Base-by-base conservation (phyloP, 1,140 invertebrate species). In the Zaprionus vittiger region DNA sequence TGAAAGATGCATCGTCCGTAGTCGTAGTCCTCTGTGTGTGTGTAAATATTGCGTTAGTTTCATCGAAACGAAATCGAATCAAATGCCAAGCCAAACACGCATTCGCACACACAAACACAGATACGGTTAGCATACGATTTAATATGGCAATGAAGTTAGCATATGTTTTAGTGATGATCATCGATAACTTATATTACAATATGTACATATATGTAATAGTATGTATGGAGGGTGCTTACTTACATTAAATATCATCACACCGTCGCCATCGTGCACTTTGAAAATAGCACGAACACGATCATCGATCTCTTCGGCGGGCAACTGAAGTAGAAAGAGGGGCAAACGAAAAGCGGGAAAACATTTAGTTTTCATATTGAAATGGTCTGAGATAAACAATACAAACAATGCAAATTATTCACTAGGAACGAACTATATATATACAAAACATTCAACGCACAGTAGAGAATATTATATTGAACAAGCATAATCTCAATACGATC, bases 171-270 rank as follows among this genome's bases (percentile, higher is more conserved):
- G 80, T 78, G 71, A 63, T 11, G 38, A 11, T 62, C 52, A 34
- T 31, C 9, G 31, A 3, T 34, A 11, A 34, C 31, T 9, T 9
- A 34, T 34, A 34, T 11, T 49, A 24, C 20, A 34, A 41, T 60
- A 57, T 80, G 47, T 26, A 6, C 7, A 47, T 70, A 6, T 11
- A 47, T 70, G 77, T 26, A 26, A 9, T 34, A 34, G 31, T 34
- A 52, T 24, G 55, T 28, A 71, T 64, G 38, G 44, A 44, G 28
- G 17, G 17, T 44, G 61, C 12, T 34, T 44, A 87, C 87, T 91
- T 91, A 91, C 87, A 80, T 91, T 82, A 60, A 91, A 91, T 41
- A 91, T 49, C 47, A 73, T 69, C 37, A 91, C 77, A 74, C 84
- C 87, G 15, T 67, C 9, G 55, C 78, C 73, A 26, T 80, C 61